Base-by-base conservation (phyloP, 2,797 vertebrate species). In the Protosalanx chinensis region DNA sequence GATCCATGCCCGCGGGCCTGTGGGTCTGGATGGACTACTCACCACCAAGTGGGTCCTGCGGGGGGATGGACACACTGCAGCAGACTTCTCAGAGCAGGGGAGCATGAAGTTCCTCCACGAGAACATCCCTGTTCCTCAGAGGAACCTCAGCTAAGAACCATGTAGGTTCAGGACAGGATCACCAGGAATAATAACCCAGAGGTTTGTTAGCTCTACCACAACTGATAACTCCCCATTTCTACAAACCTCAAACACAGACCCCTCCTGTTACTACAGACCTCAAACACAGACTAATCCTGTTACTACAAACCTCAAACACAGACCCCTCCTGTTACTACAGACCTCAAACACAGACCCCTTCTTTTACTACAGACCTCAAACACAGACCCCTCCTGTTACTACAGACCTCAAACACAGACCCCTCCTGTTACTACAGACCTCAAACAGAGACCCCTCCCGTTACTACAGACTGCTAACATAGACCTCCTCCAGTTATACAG, bases 21-120 rank as follows among this genome's bases (percentile, higher is more conserved):
- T 99, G 18, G 97, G 97, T 58, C 90, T 98, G 51, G 97, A 98
- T 81, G 98, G 97, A 64, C 93, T 99, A 13, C 93, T 99, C 60
- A 98, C 97, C 71, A 96, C 96, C 0, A 99, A 99, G 87, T 99
- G 98, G 97, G 86, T 99, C 70, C 89, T 99, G 51, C 93, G 96
- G 60, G 97, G 97, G 0, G 88, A 95, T 5, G 96, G 95, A 53
- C 98, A 99, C 2, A 92, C 95, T 1, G 96, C 92, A 67, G 94
- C 95, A 0, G 95, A 98, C 88, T 99, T 99, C 88, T 94, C 96
- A 0, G 97, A 98, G 65, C 91, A 94, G 0, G 98, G 98, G 32
- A 94, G 81, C 79, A 94, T 96, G 92, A 93, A 94, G 61, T 99
- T 93, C 72, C 92, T 98, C 71, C 97, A 98, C 18, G 95, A 99